Percentiles rank a stretch among this genome's conserved stretches.
Conservation (phyloP, 2,797 vertebrate species). For the Cirrhinus molitorella region DNA sequence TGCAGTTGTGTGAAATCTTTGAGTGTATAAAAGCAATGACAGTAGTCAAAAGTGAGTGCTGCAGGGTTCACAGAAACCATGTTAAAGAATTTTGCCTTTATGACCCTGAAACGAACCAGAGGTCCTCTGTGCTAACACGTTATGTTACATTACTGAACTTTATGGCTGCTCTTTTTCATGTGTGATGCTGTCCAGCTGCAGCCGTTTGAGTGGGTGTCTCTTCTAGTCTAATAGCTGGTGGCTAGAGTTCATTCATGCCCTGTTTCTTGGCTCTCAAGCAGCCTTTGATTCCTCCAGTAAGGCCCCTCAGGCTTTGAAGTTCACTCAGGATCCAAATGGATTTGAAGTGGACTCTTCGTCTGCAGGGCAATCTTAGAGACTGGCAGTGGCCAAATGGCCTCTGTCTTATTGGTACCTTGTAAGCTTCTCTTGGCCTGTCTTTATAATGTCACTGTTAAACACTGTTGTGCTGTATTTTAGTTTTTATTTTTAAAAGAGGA, state of each 20-base stretch:
- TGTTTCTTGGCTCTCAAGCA: conserved; percentile 40
- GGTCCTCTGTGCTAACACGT: neutral
- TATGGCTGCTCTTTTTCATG: conserved; percentile 12
- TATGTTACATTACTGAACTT: conserved; percentile 1
- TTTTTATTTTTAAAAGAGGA: neutral
- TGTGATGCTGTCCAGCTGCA: conserved; percentile 13
- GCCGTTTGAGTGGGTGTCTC: conserved; percentile 22
- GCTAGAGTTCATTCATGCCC: conserved; percentile 12
- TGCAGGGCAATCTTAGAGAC: conserved; percentile 32
- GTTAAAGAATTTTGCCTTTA: neutral
- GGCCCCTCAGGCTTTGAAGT: conserved; percentile 58
- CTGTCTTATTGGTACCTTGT: conserved; percentile 6
- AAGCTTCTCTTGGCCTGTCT: neutral
- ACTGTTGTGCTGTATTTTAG: neutral
- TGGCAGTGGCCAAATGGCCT: conserved; percentile 8
- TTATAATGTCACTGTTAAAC: neutral
- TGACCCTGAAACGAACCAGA: neutral
- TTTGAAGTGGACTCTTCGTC: conserved; percentile 50
- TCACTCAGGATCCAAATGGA: conserved; percentile 49
- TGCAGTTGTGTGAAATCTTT: conserved; percentile 30
- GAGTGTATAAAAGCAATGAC: conserved; percentile 14
- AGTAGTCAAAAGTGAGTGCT: neutral
- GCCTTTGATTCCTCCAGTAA: conserved; percentile 47
- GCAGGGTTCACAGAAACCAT: conserved; percentile 5
- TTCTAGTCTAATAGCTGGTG: conserved; percentile 39